Conservation (phyloP, 2,113 vertebrate species). For the Manacus vitellinus region DNA sequence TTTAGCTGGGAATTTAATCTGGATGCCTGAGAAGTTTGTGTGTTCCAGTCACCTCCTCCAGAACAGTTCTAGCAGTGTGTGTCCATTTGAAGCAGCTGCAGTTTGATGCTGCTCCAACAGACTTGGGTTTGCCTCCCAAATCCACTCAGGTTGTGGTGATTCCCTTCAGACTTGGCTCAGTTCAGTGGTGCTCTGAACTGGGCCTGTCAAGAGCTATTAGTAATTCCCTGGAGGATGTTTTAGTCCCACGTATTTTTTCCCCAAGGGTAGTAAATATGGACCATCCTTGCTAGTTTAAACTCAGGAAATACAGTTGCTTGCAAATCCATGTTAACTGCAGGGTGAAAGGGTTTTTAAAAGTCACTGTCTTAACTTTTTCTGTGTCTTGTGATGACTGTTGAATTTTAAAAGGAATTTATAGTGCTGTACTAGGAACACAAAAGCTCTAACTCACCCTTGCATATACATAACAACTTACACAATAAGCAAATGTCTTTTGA, state of each 20-base stretch:
- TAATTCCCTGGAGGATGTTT: neutral
- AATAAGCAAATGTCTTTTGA: neutral
- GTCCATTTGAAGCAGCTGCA: accelerated
- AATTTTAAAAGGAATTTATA: neutral
- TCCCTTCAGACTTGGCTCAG: neutral
- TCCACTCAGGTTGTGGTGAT: neutral
- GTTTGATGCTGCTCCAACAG: neutral
- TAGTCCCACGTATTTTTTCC: accelerated
- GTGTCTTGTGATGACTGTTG: neutral
- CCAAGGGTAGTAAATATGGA: neutral
- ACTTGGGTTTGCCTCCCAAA: neutral
- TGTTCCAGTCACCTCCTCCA: neutral
- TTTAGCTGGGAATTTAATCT: neutral
- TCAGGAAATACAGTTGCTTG: accelerated
- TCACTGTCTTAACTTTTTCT: neutral
- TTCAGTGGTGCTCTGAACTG: neutral
- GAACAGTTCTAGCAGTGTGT: neutral
- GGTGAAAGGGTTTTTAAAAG: neutral
- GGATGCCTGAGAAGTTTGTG: neutral
- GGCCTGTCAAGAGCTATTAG: neutral
- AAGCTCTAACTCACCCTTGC: neutral
- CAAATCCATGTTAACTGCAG: neutral
- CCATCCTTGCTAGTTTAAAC: neutral
- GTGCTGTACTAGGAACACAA: neutral
- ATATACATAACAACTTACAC: neutral